phyloP scores from a whole-genome alignment of 2,888 invertebrate species.

The Lamellibrachia columna region DNA sequence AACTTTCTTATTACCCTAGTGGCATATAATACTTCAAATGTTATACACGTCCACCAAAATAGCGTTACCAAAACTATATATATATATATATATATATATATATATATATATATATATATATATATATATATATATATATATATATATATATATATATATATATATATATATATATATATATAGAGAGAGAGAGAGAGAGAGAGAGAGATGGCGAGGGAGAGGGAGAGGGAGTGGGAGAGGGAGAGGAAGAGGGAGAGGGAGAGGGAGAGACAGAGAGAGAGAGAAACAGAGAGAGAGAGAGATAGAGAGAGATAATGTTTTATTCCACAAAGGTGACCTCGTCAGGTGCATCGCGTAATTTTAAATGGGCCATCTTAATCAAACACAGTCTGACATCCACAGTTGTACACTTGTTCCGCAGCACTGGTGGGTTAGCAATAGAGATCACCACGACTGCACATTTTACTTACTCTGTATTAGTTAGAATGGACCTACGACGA shows the following conservation, averaged over 20 bases:
- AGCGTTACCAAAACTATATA: too few species aligned
- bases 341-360: background rate
- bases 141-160: too few species aligned
- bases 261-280: background rate
- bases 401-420: background rate
- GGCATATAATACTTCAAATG: too few species aligned
- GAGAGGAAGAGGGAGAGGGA: background rate
- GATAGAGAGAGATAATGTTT: background rate
- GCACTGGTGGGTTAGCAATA: background rate
- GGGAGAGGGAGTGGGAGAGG: background rate
- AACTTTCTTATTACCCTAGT: too few species aligned
- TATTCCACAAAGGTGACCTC: too few species aligned
- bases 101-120: too few species aligned
- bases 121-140: too few species aligned
- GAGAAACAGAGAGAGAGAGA: background rate
- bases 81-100: too few species aligned
- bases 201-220: background rate
- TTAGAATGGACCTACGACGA: background rate
- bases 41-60: too few species aligned
- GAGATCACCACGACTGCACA: background rate
- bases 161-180: background rate
- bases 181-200: background rate
- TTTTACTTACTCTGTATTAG: background rate
- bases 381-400: background rate
- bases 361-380: background rate